Base-by-base conservation (phyloP, 2,888 invertebrate species). In the Venustoraphidia nigricollis region DNA sequence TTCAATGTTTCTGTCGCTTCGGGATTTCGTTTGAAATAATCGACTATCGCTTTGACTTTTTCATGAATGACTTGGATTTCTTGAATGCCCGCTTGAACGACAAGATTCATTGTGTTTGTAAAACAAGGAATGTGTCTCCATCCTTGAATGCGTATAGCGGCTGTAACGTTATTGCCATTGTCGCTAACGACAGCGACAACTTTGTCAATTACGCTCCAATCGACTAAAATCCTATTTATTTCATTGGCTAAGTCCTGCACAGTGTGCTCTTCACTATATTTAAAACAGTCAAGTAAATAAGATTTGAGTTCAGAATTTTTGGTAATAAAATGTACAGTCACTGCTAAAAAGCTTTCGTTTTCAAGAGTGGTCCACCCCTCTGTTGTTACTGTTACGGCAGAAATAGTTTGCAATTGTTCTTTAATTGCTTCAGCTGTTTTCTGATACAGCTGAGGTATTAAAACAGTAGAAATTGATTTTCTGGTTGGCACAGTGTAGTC, bases 401-500 rank as follows among this genome's bases (percentile, higher is more conserved):
- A 13, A 44, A 42, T 48, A 47, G 17, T 39, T 49, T 35, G 5
- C 51, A 53, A 43, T 49, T 48, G 27, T 8, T 8, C 49, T 56
- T 48, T 36, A 50, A 53, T 44, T 36, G 48, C 49, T 45, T 53
- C 47, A 37, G 47, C 43, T 14, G 47, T 39, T 48, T 46, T 48
- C 45, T 52, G 50, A 47, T 53, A 53, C 42, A 50, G 44, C 40
- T 49, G 45, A 36, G 57, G 58, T 45, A 59, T 51, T 42, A 54
- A 48, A 46, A 49, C 52, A 42, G 56, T 51, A 44, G 55, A 54
- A 36, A 60, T 44, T 34, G 52, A 55, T 47, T 54, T 58, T 13
- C 59, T 50, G 14, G 51, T 53, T 38, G 58, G 58, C 42, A 62
- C 48, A 36, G 36, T 50, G 53, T 59, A 60, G 10, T 51, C 51